phyloP scores from a whole-genome alignment of 1,140 invertebrate genomes.

The Calosoma granatense region DNA sequence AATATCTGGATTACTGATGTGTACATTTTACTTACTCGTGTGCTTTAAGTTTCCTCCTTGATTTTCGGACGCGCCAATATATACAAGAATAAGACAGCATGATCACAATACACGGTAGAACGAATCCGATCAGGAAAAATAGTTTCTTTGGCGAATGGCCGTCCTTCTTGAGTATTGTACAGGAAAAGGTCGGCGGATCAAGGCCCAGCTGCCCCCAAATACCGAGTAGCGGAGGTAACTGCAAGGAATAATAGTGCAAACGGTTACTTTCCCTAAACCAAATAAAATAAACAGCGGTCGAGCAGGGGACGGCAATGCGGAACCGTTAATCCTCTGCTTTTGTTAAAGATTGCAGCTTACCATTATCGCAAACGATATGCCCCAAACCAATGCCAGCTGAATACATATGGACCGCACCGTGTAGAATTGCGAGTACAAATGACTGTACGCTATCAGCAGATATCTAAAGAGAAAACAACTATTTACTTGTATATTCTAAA shows the following conservation, averaged over 20 bases:
- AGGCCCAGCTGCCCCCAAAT: slow-evolving; percentile 74
- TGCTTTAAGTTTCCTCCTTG: slow-evolving; percentile 56
- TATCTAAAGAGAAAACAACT: slow-evolving; percentile 51
- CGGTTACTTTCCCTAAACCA: not conserved
- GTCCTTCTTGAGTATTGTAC: slow-evolving; percentile 71
- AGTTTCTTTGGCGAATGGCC: slow-evolving; percentile 74
- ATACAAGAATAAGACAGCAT: slow-evolving; percentile 77
- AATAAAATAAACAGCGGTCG: not conserved
- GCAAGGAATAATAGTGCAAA: slow-evolving; percentile 30
- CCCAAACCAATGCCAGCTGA: slow-evolving; percentile 70
- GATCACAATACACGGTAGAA: slow-evolving; percentile 71
- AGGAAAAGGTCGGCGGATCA: slow-evolving; percentile 67
- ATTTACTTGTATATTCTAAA: no score
- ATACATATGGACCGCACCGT: slow-evolving; percentile 55
- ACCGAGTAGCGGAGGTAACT: slow-evolving; percentile 68
- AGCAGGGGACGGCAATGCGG: not conserved
- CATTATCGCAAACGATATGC: slow-evolving; percentile 53
- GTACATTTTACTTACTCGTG: slow-evolving; percentile 53
- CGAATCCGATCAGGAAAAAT: slow-evolving; percentile 71
- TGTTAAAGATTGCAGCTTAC: slow-evolving; percentile 31
- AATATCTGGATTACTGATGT: no score
- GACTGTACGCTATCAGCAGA: slow-evolving; percentile 67
- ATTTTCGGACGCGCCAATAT: slow-evolving; percentile 64
- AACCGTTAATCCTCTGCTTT: not conserved
- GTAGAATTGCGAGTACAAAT: slow-evolving; percentile 65